Evolutionary conservation across 30 jellyfish, hydroid and myxozoan species (phyloP), one percentile per base, ranked within the genome.

Genomic region (Hydra vulgaris): DNA sequence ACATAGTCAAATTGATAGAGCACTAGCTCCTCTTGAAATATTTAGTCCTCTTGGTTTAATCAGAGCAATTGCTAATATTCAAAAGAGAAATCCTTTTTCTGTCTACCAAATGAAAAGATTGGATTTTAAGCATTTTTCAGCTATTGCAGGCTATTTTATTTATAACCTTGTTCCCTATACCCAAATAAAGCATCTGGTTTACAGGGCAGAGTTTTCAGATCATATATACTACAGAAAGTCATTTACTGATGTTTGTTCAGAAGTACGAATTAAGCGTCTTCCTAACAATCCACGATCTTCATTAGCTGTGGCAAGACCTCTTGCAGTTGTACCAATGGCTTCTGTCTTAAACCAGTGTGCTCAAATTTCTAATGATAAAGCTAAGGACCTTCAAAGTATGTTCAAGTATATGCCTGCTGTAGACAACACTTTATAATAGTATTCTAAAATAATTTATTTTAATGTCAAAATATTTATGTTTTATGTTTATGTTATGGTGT

Each of bases 1-100:
- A n/a, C n/a, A n/a, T n/a, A n/a, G n/a, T n/a, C 75, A 68, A 68
- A 68, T 23, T 68, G 75, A 68, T 8, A 3, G 27, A 68, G 75
- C 75, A n/a, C 75, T 68, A 68, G 27, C 25, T 68, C 75, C 75
- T 68, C 26, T 23, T 68, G 75, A 68, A 68, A 16, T 68, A 68
- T 68, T 68, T 68, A n/a, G 15, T 68, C 75, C 75, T 3, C 75
- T 68, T 68, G 75, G 75, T 68, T 68, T 68, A 23, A 20, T 68
- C 25, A 20, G 75, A n/a, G 75, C 75, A 68, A 20, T 68, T n/a
- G 27, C 25, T 20, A 68, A 68, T 68, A 23, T 68, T n/a, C 25
- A 16, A n/a, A 20, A 16, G 25, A 20, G 16, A 20, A 68, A 68
- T 15, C 75, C 75, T 20, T 68, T 68, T 68, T 40, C 61, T 40